Percentiles rank a stretch among this genome's conserved stretches.
phyloP scores from a whole-genome alignment of 2,113 vertebrate species.

The Lethenteron camtschaticum region DNA sequence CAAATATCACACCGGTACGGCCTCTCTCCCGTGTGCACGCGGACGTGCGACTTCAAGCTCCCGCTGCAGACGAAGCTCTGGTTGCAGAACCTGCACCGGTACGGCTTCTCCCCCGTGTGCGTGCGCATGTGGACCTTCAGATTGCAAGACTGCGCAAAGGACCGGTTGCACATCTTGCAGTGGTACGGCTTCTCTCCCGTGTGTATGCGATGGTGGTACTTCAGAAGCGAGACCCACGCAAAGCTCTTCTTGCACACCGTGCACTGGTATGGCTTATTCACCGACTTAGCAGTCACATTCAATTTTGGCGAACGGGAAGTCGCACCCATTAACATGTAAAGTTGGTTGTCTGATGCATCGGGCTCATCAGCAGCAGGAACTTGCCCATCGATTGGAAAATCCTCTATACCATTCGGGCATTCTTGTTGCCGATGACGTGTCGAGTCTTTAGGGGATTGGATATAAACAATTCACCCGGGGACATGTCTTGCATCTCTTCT shows the following conservation, averaged over 20 bases:
- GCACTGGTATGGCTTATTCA: slow-evolving; percentile 21
- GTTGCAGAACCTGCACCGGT: neutral
- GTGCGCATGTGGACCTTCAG: neutral
- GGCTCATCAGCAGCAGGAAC: too few relatives aligned
- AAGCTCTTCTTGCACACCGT: slow-evolving; percentile 44
- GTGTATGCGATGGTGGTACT: slow-evolving; percentile 19
- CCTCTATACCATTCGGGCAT: too few relatives aligned
- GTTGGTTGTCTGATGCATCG: too few relatives aligned
- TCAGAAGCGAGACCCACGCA: slow-evolving; percentile 39
- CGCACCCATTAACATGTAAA: too few relatives aligned
- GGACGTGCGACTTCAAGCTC: neutral
- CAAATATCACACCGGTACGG: neutral
- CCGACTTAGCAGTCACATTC: too few relatives aligned
- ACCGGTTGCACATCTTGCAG: slow-evolving; percentile 4
- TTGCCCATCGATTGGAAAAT: too few relatives aligned
- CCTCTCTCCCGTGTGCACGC: slow-evolving; percentile 2
- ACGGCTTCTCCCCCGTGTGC: slow-evolving; percentile 2
- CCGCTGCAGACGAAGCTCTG: neutral
- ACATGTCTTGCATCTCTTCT: too few relatives aligned
- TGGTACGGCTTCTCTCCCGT: slow-evolving; percentile 1
- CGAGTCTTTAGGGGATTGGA: too few relatives aligned
- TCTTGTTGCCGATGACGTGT: too few relatives aligned
- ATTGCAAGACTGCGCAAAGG: neutral
- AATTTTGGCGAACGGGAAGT: too few relatives aligned
- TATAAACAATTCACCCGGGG: too few relatives aligned